phyloP scores from a whole-genome alignment of 1,140 invertebrate genomes.

The Drosophila pectinifera region DNA sequence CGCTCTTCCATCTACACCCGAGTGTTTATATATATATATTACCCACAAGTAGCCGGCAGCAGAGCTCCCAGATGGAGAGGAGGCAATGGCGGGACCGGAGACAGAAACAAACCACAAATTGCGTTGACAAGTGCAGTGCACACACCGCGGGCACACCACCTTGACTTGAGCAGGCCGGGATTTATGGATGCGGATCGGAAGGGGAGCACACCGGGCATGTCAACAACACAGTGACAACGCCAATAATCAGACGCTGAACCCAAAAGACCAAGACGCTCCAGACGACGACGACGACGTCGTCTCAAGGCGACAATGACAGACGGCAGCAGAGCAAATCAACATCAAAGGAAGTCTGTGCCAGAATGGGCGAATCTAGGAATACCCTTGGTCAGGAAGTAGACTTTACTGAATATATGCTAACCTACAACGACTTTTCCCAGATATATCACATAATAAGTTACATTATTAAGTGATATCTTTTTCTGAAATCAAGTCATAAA shows the following conservation, averaged over 20 bases:
- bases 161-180: conserved; percentile 52
- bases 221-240: conserved; percentile 73
- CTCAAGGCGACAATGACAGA: conserved; percentile 73
- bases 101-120: conserved; percentile 63
- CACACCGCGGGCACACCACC: conserved; percentile 45
- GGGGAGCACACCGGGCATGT: conserved; percentile 45
- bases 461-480: too few species aligned
- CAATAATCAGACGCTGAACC: conserved; percentile 81
- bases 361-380: conserved; percentile 3
- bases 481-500: not conserved
- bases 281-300: conserved; percentile 56
- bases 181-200: conserved; percentile 62
- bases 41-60: conserved; percentile 65
- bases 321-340: conserved; percentile 34
- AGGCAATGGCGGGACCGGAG: not conserved
- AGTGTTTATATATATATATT: conserved; percentile 14
- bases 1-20: conserved; percentile 5
- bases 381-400: conserved; percentile 10
- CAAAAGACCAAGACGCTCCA: conserved; percentile 37
- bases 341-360: conserved; percentile 8
- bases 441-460: not conserved
- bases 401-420: too few species aligned
- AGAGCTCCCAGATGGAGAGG: not conserved
- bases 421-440: too few species aligned
- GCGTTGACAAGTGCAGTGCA: conserved; percentile 79